Conservation (phyloP, 2,797 vertebrate species). For the Aselliscus stoliczkanus region DNA sequence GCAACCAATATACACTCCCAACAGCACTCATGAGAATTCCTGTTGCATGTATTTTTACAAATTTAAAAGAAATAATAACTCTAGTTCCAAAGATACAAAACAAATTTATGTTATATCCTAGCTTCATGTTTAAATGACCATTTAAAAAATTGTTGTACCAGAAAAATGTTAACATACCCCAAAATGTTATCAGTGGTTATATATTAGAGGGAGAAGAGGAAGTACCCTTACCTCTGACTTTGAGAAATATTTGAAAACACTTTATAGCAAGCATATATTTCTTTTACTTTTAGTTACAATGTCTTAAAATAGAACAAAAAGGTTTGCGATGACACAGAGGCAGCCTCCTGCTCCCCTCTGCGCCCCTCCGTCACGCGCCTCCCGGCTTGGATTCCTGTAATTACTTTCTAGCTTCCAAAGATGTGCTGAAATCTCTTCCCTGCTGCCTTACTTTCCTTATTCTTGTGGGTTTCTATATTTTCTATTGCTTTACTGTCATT, state of each 20-base stretch:
- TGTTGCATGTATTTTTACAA: neutral
- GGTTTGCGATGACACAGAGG: neutral
- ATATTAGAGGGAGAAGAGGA: neutral
- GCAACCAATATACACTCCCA: neutral
- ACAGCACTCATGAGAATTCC: neutral
- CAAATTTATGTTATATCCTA: neutral
- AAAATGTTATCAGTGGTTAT: neutral
- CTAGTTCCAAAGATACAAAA: neutral
- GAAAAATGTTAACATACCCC: neutral
- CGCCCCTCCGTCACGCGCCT: neutral
- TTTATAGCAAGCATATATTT: neutral
- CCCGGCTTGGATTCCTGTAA: neutral
- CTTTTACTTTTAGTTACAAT: neutral
- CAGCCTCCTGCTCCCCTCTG: neutral
- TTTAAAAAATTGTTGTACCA: neutral
- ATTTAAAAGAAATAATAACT: neutral
- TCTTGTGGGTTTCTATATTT: neutral
- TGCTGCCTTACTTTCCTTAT: neutral
- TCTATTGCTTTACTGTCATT: neutral
- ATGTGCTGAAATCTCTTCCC: neutral
- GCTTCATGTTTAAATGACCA: neutral
- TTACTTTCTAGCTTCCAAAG: neutral
- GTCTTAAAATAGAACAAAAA: neutral
- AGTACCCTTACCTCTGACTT: neutral
- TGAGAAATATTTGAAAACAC: neutral